Percentiles rank a stretch among this genome's conserved stretches.
Evolutionary conservation across 30 jellyfish, hydroid and myxozoan species (phyloP).

Genomic region (Turritopsis rubra): DNA sequence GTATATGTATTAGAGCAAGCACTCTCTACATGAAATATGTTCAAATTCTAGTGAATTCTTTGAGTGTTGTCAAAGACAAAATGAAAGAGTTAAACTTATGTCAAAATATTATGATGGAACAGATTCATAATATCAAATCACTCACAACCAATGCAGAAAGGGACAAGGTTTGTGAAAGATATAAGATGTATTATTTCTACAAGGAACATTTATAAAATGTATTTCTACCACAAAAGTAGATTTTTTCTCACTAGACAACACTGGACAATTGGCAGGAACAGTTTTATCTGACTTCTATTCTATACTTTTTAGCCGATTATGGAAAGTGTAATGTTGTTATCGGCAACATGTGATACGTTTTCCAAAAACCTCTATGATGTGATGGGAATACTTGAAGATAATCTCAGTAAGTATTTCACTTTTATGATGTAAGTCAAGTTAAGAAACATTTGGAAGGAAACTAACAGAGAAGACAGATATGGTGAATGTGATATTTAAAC

Average conservation of each 20-base stretch:
- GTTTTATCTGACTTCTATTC: not conserved
- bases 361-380: constrained; percentile 69
- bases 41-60: constrained; percentile 66
- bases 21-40: too few relatives aligned
- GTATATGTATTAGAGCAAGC: too few relatives aligned
- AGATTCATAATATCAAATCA: constrained; percentile 60
- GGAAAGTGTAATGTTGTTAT: constrained; percentile 72
- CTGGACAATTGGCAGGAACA: too few relatives aligned
- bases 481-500: too few relatives aligned
- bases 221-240: too few relatives aligned
- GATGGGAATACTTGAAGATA: constrained; percentile 85
- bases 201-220: too few relatives aligned
- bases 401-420: constrained; percentile 49
- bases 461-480: too few relatives aligned
- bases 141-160: constrained; percentile 34
- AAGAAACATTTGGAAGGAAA: too few relatives aligned
- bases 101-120: constrained; percentile 73
- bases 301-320: constrained; percentile 43
- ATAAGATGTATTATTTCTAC: too few relatives aligned
- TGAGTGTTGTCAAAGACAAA: constrained; percentile 60
- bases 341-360: constrained; percentile 93
- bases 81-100: constrained; percentile 77
- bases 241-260: too few relatives aligned
- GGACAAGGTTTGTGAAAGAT: constrained; percentile 41
- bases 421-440: too few relatives aligned